A percentile compares a stretch with the other conserved stretches of the same genome.
Conservation (phyloP, 2,888 invertebrate genomes). For the Apocheima hispidaria region DNA sequence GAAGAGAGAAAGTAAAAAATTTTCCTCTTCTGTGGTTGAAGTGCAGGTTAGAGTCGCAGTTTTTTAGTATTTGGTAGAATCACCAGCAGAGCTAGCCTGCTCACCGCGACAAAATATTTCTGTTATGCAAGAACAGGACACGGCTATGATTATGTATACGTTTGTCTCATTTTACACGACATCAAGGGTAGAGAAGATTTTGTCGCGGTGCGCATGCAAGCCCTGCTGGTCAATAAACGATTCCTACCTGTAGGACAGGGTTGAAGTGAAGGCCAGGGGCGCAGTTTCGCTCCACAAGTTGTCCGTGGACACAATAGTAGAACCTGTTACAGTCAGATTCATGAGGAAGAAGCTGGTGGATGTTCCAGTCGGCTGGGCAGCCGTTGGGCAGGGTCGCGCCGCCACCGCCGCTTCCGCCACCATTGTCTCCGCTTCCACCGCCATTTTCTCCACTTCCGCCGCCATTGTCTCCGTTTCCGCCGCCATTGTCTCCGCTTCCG, state of each 20-base stretch:
- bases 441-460: slow-evolving; percentile 13
- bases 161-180: too few species aligned
- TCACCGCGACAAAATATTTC: too few species aligned
- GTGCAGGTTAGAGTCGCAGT: too few species aligned
- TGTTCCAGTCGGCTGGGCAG: slow-evolving; percentile 54
- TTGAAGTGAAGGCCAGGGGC: slow-evolving; percentile 59
- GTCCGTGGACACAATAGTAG: slow-evolving; percentile 57
- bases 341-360: slow-evolving; percentile 59
- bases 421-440: not conserved
- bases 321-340: slow-evolving; percentile 53
- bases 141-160: too few species aligned
- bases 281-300: slow-evolving; percentile 52
- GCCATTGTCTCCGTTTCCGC: slow-evolving; percentile 7
- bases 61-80: too few species aligned
- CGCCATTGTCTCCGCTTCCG: not conserved
- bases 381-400: slow-evolving; percentile 46
- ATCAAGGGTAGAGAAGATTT: too few species aligned
- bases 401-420: not conserved
- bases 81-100: too few species aligned
- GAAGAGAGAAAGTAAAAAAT: too few species aligned
- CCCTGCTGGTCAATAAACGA: too few species aligned
- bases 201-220: too few species aligned
- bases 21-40: too few species aligned
- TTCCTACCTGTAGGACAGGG: slow-evolving; percentile 25
- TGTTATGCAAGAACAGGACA: too few species aligned